Base-by-base conservation (phyloP, 2,113 vertebrate genomes). In the Xiphophorus maculatus region DNA sequence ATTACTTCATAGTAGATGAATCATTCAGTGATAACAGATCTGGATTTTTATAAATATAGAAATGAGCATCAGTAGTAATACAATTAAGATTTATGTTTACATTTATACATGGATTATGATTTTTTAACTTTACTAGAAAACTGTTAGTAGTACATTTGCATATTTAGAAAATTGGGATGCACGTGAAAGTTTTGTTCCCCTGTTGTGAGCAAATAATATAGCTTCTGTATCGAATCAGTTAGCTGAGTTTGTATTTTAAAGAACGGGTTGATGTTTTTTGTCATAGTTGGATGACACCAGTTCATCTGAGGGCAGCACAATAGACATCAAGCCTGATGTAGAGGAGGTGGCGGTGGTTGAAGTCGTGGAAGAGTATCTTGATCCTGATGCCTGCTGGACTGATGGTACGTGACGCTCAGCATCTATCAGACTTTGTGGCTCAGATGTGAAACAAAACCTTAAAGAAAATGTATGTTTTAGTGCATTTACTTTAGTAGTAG, bases 291-390 rank as follows among this genome's bases (percentile, higher is more conserved):
- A 99, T 63, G 97, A 99, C 29, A 98, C 94, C 68, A 99, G 98
- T 91, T 99, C 98, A 29, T 97, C 97, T 3, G 96, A 99, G 90
- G 98, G 98, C 40, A 99, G 98, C 85, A 99, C 97, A 71, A 98
- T 99, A 0, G 98, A 99, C 60, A 98, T 99, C 69, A 99, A 99
- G 81, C 97, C 96, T 12, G 97, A 99, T 64, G 93, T 94, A 63
- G 97, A 96, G 79, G 98, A 99, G 0, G 95, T 97, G 33, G 96
- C 96, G 17, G 96, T 97, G 2, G 97, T 97, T 91, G 98, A 99
- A 37, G 96, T 95, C 22, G 96, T 97, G 0, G 97, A 99, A 90
- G 98, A 99, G 69, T 99, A 99, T 75, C 78, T 99, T 83, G 98
- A 99, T 84, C 98, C 98, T 0, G 97, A 98, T 0, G 85, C 97